Base-by-base conservation (phyloP, 2,888 invertebrate genomes). In the Sinotaia quadrata region DNA sequence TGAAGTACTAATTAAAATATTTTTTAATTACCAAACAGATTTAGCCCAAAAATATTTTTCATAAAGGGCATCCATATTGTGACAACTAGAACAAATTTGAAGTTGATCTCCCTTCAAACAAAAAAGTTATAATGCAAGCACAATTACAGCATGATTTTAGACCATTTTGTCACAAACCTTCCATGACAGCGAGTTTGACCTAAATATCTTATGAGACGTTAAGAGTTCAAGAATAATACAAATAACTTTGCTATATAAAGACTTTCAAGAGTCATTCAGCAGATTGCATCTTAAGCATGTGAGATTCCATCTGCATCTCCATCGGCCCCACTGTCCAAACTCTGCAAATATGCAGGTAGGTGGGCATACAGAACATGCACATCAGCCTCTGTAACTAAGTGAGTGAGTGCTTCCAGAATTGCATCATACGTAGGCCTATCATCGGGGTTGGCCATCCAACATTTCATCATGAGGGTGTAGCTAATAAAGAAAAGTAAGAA, bases 361-460 rank as follows among this genome's bases (percentile, higher is more conserved):
- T 75, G 78, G 57, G 78, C 78, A 34, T 81, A 75, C 61, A 75
- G 62, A 33, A 84, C 79, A 63, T 84, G 83, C n/a, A 72, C 66
- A 15, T 77, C 72, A 18, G 81, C 77, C 47, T 77, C 74, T 15
- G 76, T 71, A 7, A 78, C 74, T 49, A 84, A 68, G 36, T 77
- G 76, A 5, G 78, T 74, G n/a, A 84, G 72, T 12, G 73, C 74
- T 58, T 80, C 78, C 67, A 81, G 72, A 51, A 84, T 80, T 54
- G 80, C 78, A 34, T 75, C 76, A 68, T 81, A 81, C 49, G 78
- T 74, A 3, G 81, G 83, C 44, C 83, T 77, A 60, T 81, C 79
- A 27, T 80, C 81, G 1, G 82, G 81, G 58, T 76, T 75, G n/a
- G 77, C 76, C 24, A 80, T 79, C 84, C 84, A 84, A 51, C 83